These are phyloP conservation scores for Lepeophtheirus salmonis DNA, from an alignment of 1,140 invertebrate genomes.

Conservation along the genomic window DNA sequence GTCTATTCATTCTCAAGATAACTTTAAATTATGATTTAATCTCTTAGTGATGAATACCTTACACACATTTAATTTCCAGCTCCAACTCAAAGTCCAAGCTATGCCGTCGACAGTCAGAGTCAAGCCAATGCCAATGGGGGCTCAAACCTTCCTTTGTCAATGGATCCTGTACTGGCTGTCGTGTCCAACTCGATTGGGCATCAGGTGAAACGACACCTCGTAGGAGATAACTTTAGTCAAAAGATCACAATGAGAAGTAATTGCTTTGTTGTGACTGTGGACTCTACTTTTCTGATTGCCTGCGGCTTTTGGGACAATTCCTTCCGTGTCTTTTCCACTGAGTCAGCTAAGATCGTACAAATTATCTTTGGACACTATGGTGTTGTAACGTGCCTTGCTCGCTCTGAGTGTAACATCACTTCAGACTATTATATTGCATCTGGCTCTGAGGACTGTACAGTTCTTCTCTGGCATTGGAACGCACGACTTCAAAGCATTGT, in stretches of 20 bases:
- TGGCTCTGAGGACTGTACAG: slow-evolving; percentile 90
- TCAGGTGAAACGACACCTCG: slow-evolving; percentile 51
- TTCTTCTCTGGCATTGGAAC: slow-evolving; percentile 96
- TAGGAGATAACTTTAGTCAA: slow-evolving; percentile 93
- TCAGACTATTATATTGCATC: slow-evolving; percentile 97
- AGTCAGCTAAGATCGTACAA: slow-evolving; percentile 92
- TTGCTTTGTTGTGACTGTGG: slow-evolving; percentile 92
- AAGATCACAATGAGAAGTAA: slow-evolving; percentile 74
- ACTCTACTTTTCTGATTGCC: slow-evolving; percentile 87
- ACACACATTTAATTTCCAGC: slow-evolving; percentile 34
- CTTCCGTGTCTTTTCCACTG: slow-evolving; percentile 88
- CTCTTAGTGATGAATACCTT: not conserved
- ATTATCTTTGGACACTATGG: slow-evolving; percentile 97
- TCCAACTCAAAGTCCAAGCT: slow-evolving; percentile 56
- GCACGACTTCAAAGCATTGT: slow-evolving; percentile 80
- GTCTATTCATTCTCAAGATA: too few relatives aligned
- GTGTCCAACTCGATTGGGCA: slow-evolving; percentile 19
- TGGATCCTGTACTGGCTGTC: slow-evolving; percentile 83
- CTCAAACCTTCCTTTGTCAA: slow-evolving; percentile 71
- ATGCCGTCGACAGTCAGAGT: slow-evolving; percentile 48
- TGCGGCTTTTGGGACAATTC: slow-evolving; percentile 99
- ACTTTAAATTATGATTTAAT: not conserved
- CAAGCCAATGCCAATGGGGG: slow-evolving; percentile 39
- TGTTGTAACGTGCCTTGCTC: slow-evolving; percentile 84
- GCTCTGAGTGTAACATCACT: slow-evolving; percentile 93